Conservation (phyloP, 2,797 vertebrate species). For the Hylomyscus alleni region DNA sequence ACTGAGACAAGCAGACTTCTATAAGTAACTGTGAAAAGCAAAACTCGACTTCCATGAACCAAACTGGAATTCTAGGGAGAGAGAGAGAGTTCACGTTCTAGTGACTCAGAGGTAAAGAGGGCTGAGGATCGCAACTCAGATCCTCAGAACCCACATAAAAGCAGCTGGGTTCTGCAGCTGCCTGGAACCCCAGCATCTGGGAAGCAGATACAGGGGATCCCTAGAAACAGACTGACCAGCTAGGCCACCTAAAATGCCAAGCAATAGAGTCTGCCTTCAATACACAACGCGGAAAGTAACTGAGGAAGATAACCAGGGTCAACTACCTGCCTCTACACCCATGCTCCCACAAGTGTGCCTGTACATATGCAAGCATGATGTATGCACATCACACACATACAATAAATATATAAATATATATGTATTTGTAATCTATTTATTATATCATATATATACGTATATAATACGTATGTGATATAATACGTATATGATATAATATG, state of each 20-base stretch:
- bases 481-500: too few relatives aligned
- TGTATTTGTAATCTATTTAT: too few relatives aligned
- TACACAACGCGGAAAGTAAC: not conserved
- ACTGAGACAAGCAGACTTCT: not conserved
- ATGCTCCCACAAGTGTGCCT: not conserved
- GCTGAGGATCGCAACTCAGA: not conserved
- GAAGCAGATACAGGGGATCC: not conserved
- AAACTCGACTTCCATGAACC: not conserved
- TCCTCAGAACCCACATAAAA: not conserved
- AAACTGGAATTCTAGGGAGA: not conserved
- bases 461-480: too few relatives aligned
- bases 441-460: too few relatives aligned
- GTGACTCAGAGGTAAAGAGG: not conserved
- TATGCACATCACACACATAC: not conserved
- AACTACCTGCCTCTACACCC: not conserved
- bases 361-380: not conserved
- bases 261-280: not conserved
- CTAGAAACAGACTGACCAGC: not conserved
- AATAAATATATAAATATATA: not conserved
- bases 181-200: not conserved
- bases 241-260: not conserved
- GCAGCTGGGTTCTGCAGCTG: not conserved
- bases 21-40: not conserved
- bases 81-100: not conserved
- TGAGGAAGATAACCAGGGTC: too few relatives aligned